Evolutionary conservation across 2,888 invertebrate species (phyloP).

Genomic region (Hirtodrosophila alboralis): DNA sequence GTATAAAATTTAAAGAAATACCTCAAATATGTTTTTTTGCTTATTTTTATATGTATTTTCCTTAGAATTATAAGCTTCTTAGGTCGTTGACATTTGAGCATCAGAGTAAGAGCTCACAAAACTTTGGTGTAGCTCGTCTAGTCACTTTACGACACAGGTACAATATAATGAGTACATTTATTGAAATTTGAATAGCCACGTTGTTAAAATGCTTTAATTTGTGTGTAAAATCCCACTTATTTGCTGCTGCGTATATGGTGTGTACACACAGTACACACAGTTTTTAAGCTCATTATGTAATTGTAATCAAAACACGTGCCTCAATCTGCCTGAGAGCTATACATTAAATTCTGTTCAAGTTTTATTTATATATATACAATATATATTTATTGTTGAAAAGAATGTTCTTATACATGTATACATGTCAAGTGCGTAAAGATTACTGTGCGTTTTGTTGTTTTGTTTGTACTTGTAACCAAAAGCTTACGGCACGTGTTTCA

Average conservation of each 20-base stretch:
- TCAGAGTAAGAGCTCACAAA: neutral
- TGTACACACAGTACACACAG: conserved; percentile 5
- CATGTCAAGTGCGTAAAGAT: neutral
- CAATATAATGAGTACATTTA: conserved; percentile 1
- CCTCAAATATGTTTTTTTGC: too few relatives aligned
- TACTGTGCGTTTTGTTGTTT: too few relatives aligned
- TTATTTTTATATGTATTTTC: too few relatives aligned
- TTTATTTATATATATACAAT: conserved; percentile 39
- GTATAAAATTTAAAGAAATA: too few relatives aligned
- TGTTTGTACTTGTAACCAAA: conserved; percentile 5
- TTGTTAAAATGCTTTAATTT: conserved; percentile 2
- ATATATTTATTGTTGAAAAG: neutral
- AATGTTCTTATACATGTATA: neutral
- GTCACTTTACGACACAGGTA: conserved; percentile 4
- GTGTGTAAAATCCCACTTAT: conserved; percentile 5
- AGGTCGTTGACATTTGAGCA: conserved; percentile 2
- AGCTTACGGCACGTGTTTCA: conserved; percentile 4
- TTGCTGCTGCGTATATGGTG: conserved; percentile 2
- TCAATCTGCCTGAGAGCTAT: conserved; percentile 16
- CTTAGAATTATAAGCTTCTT: neutral
- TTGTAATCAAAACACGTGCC: conserved; percentile 64
- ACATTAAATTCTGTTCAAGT: conserved; percentile 35
- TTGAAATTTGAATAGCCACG: neutral
- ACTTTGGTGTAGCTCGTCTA: conserved; percentile 2
- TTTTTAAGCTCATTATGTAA: conserved; percentile 59